Conservation (phyloP, 2,113 vertebrate genomes). For the Osmerus eperlanus region DNA sequence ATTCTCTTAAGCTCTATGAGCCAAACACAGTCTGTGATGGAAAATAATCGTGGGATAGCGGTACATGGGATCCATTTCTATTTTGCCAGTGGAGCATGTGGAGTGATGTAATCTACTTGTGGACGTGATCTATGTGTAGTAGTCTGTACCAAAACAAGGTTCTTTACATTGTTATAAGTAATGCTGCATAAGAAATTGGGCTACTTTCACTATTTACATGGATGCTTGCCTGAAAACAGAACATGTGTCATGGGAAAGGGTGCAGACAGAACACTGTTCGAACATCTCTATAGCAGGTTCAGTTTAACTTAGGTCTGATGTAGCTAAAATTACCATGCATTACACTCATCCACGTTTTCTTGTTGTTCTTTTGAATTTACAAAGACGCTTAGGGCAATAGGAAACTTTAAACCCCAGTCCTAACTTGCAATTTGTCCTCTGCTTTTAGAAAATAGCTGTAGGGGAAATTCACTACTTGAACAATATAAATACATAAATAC, state of each 20-base stretch:
- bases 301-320: not conserved
- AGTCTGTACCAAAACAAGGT: too few species aligned
- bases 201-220: too few species aligned
- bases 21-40: too few species aligned
- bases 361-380: constrained; percentile 23
- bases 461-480: constrained; percentile 34
- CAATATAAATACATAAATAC: constrained; percentile 26
- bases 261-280: too few species aligned
- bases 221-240: too few species aligned
- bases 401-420: constrained; percentile 31
- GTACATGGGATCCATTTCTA: not conserved
- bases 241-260: too few species aligned
- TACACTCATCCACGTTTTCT: not conserved
- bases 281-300: not conserved
- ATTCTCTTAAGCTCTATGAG: too few species aligned
- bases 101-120: too few species aligned
- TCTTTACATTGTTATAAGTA: not conserved
- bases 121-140: too few species aligned
- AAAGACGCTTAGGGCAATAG: constrained; percentile 4
- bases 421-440: constrained; percentile 38
- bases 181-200: not conserved
- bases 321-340: not conserved
- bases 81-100: not conserved
- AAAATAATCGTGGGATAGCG: not conserved
- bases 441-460: constrained; percentile 9